Evolutionary conservation across 2,888 invertebrate species (phyloP).

Genomic region (Tipula lateralis): DNA sequence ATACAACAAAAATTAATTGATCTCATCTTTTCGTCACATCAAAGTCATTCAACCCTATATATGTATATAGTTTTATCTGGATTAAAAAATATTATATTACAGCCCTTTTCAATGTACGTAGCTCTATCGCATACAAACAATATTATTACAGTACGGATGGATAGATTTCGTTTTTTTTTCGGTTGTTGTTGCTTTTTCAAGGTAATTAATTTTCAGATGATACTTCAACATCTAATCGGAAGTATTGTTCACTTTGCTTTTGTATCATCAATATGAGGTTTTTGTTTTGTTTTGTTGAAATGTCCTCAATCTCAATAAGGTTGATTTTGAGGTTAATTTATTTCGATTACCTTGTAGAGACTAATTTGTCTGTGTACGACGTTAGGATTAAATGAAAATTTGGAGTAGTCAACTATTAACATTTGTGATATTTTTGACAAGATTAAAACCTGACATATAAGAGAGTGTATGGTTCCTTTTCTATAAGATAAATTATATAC

Average conservation of each 20-base stretch:
- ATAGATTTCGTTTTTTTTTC: background rate
- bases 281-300: background rate
- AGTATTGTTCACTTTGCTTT: constrained; percentile 1
- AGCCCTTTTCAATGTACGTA: background rate
- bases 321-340: background rate
- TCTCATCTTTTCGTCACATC: constrained; percentile 11
- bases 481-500: no score
- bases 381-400: no score
- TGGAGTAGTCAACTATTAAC: no score
- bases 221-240: background rate
- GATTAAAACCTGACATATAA: no score
- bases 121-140: background rate
- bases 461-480: no score
- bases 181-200: background rate
- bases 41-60: constrained; percentile 24
- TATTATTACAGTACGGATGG: background rate
- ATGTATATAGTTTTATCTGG: background rate
- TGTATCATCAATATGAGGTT: background rate
- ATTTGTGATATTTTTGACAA: no score
- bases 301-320: background rate
- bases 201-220: constrained; percentile 19
- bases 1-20: background rate
- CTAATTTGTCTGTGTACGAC: background rate
- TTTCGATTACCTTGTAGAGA: background rate
- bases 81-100: background rate